Evolutionary conservation across 2,797 vertebrate genomes (phyloP).

Genomic region (Passerculus sandwichensis): DNA sequence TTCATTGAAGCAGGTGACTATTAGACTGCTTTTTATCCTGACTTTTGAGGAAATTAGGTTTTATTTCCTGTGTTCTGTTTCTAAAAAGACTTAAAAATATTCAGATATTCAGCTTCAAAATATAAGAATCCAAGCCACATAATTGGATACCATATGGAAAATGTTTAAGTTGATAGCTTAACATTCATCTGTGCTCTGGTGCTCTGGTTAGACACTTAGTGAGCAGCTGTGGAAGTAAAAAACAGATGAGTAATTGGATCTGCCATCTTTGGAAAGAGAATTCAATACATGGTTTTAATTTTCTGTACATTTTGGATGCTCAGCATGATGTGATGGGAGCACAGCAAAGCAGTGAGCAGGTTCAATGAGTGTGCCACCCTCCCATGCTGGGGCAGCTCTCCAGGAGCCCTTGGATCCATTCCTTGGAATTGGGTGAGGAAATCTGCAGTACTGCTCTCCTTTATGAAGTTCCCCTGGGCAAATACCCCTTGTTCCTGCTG

Average conservation of each 20-base stretch:
- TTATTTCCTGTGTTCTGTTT: neutral
- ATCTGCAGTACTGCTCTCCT: neutral
- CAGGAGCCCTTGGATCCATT: neutral
- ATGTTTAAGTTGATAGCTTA: neutral
- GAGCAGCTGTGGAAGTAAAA: slow-evolving; percentile 44
- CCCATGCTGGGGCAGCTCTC: neutral
- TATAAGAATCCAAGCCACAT: neutral
- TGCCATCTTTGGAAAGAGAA: slow-evolving; percentile 32
- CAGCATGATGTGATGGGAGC: neutral
- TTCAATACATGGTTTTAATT: neutral
- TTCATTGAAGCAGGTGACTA: neutral
- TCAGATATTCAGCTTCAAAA: neutral
- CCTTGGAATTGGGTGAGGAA: neutral
- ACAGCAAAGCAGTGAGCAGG: neutral
- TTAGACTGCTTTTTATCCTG: neutral
- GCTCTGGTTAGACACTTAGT: neutral
- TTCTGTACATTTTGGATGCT: neutral
- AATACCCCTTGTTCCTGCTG: neutral
- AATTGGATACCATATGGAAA: neutral
- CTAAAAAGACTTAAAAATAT: neutral
- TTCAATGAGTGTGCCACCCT: neutral
- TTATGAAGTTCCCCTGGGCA: neutral
- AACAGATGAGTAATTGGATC: neutral
- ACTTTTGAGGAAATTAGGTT: neutral
- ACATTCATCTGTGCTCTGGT: slow-evolving; percentile 1